Evolutionary conservation across 2,113 vertebrate genomes (phyloP).

Genomic region (Psittacula cyanocephala): DNA sequence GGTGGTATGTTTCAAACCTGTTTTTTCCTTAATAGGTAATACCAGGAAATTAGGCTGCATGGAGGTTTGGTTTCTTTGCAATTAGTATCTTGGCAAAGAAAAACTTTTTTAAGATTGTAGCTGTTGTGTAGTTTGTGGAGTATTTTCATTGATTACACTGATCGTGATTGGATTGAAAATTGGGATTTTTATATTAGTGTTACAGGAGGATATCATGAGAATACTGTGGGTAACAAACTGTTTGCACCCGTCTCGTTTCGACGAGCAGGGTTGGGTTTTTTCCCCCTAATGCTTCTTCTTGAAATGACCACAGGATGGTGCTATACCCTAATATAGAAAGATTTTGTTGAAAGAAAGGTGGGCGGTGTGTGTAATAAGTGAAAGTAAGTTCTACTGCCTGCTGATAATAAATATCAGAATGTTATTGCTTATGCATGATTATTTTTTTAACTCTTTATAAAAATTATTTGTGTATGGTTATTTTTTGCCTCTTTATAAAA

Average conservation of each 20-base stretch:
- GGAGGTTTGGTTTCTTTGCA: not conserved
- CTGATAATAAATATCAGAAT: not conserved
- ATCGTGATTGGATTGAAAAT: not conserved
- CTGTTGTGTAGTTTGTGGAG: not conserved
- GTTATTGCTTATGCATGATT: not conserved
- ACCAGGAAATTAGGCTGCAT: not conserved
- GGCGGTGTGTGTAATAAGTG: fast-evolving
- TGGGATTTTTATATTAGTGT: fast-evolving
- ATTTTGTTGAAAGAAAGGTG: fast-evolving
- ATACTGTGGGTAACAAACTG: not conserved
- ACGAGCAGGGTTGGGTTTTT: fast-evolving
- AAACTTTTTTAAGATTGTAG: not conserved
- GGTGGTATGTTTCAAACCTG: not conserved
- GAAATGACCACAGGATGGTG: not conserved
- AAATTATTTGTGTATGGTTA: not conserved
- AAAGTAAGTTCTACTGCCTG: not conserved
- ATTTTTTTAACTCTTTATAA: not conserved
- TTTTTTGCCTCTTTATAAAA: not conserved
- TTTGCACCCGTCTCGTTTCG: not conserved
- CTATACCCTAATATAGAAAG: not conserved
- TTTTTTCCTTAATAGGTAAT: not conserved
- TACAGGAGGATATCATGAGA: not conserved
- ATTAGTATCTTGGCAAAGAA: not conserved
- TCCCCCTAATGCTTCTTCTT: fast-evolving
- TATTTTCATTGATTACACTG: not conserved